Percentiles rank a stretch among this genome's conserved stretches.
Evolutionary conservation across 2,888 invertebrate genomes (phyloP).

Genomic region (Oscheius sp.): DNA sequence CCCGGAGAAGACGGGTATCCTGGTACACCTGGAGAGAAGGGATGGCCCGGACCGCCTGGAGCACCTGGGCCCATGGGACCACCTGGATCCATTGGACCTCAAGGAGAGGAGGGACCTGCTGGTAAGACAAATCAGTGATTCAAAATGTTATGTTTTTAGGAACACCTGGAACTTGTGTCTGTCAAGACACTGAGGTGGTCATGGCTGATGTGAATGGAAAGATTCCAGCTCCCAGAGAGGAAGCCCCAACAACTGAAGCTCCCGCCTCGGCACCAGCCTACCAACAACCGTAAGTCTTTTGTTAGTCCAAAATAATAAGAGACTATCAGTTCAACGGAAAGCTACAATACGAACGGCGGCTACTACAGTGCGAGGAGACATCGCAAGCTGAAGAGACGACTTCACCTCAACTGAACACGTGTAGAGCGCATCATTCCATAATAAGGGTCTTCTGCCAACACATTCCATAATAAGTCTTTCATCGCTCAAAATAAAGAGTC

Average conservation of each 20-base stretch:
- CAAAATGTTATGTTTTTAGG: slow-evolving; percentile 41
- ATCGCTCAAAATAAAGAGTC: slow-evolving; percentile 2
- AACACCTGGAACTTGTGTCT: slow-evolving; percentile 73
- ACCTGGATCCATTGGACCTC: slow-evolving; percentile 62
- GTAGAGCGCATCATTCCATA: slow-evolving; percentile 6
- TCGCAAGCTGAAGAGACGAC: slow-evolving; percentile 27
- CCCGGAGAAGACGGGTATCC: slow-evolving; percentile 72
- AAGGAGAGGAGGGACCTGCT: slow-evolving; percentile 69
- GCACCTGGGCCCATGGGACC: slow-evolving; percentile 68
- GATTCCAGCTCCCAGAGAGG: slow-evolving; percentile 56
- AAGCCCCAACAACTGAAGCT: slow-evolving; percentile 31
- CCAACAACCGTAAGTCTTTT: neutral
- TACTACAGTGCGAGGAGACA: slow-evolving; percentile 38
- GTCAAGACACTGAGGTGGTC: slow-evolving; percentile 73
- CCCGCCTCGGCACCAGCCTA: neutral
- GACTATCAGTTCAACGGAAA: neutral
- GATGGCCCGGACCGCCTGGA: slow-evolving; percentile 73
- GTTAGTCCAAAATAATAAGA: too few species aligned
- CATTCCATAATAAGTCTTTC: slow-evolving; percentile 10
- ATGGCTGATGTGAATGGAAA: slow-evolving; percentile 64
- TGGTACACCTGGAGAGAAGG: slow-evolving; percentile 71
- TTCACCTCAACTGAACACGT: slow-evolving; percentile 18
- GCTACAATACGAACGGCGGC: slow-evolving; percentile 18
- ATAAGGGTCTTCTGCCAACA: slow-evolving; percentile 19
- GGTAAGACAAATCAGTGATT: slow-evolving; percentile 39